Conservation (phyloP, 35 echinoderm and acorn worm species). For the Strongylocentrotus purpuratus region DNA sequence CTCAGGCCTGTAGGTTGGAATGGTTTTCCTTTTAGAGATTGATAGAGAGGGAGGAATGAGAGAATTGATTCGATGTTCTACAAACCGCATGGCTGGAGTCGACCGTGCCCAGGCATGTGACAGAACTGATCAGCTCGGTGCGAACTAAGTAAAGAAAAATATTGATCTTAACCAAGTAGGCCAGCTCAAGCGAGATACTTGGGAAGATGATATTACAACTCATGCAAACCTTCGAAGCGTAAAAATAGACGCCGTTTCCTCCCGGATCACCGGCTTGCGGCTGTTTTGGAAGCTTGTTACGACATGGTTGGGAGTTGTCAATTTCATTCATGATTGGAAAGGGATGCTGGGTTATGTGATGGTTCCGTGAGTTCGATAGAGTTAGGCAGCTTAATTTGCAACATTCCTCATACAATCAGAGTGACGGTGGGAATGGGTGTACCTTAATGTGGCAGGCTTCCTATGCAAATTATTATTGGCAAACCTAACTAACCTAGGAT, state of each 20-base stretch:
- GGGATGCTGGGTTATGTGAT: neutral
- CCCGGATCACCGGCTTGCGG: neutral
- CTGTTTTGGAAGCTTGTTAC: neutral
- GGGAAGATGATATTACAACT: neutral
- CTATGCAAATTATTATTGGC: neutral
- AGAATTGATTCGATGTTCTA: neutral
- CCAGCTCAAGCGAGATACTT: slow-evolving; percentile 9
- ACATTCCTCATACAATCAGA: neutral
- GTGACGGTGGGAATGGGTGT: neutral
- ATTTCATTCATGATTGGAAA: neutral
- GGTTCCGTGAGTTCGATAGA: neutral
- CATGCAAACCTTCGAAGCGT: neutral
- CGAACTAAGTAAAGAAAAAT: neutral
- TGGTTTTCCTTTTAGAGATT: neutral
- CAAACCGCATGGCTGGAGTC: neutral
- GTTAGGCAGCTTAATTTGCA: neutral
- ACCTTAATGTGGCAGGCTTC: neutral
- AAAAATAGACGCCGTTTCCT: slow-evolving; percentile 12
- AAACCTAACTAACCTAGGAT: neutral
- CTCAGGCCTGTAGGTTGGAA: neutral
- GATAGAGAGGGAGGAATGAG: neutral
- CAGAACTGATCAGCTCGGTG: neutral
- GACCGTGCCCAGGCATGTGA: neutral
- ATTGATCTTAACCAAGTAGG: neutral
- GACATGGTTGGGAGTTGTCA: slow-evolving; percentile 1